Base-by-base conservation (phyloP, 2,797 vertebrate genomes). In the Prunella strophiata region DNA sequence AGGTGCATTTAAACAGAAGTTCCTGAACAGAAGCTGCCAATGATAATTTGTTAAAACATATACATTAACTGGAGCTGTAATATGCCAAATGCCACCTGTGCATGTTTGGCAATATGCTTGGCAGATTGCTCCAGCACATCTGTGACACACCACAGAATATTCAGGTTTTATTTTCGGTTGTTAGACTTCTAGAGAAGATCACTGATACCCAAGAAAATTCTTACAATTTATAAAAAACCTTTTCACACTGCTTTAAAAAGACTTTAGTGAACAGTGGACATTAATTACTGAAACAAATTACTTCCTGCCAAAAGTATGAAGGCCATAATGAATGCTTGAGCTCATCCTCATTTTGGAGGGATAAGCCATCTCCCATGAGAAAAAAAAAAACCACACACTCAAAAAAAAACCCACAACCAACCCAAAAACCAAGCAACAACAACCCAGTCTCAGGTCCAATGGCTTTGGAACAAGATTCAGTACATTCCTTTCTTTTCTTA, bases 21-120 rank as follows among this genome's bases (percentile, higher is more conserved):
- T 89, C 66, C 73, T 63, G 52, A 88, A 34, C 23, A 68, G 36
- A 85, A 93, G 91, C 74, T 94, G 93, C 88, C 93, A 95, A 74
- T 29, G 76, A 51, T 74, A 78, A 95, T 94, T 95, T 94, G 73
- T 83, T 90, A 87, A 95, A 95, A 83, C 74, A 78, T 59, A 93
- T 67, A 96, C 26, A 88, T 86, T 95, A 91, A 87, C 67, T 68
- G 1, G 1, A 88, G 73, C n/a, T 52, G 51, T 72, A 71, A 83
- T 67, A 80, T 14, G 58, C 76, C 79, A 80, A 94, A 85, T 74
- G 88, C 71, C 89, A 96, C 93, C 93, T 95, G 89, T 78, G 79
- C 48, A 57, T 19, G 2, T 88, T 92, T 94, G 88, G 83, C 91
- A 95, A 82, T 71, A 81, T 10, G 42, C 42, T 91, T 88, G 80